A percentile compares a stretch with the other conserved stretches of the same genome.
Evolutionary conservation across 2,888 invertebrate species (phyloP).

Genomic region (Drosophila niveifrons): DNA sequence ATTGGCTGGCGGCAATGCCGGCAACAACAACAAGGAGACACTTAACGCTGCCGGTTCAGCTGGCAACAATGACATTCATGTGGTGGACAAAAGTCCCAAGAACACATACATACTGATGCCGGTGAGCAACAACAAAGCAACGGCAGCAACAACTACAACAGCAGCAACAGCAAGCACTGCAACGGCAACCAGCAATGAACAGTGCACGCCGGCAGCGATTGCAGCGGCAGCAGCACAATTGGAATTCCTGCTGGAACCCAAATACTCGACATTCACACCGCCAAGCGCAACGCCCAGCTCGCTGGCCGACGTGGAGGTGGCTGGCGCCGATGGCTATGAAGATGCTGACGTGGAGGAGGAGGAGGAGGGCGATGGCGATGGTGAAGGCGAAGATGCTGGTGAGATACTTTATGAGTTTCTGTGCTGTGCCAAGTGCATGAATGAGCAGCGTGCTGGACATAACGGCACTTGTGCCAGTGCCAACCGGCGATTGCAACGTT

Average conservation of each 20-base stretch:
- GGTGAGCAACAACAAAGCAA: constrained; percentile 63
- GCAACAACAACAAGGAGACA: constrained; percentile 22
- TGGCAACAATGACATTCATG: constrained; percentile 8
- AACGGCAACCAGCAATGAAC: constrained; percentile 1
- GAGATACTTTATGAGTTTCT: constrained; percentile 85
- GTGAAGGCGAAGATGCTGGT: not conserved
- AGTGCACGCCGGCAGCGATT: constrained; percentile 52
- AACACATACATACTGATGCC: constrained; percentile 84
- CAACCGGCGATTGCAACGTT: constrained; percentile 70
- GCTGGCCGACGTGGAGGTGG: constrained; percentile 25
- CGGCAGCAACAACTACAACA: not conserved
- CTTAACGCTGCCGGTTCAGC: not conserved
- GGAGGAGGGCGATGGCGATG: not conserved
- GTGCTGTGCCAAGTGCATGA: constrained; percentile 86
- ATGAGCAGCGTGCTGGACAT: constrained; percentile 70
- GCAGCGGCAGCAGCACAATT: constrained; percentile 62
- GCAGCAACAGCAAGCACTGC: constrained; percentile 48
- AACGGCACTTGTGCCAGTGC: constrained; percentile 47
- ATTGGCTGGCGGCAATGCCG: constrained; percentile 58
- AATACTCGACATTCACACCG: constrained; percentile 78
- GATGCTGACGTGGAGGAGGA: not conserved
- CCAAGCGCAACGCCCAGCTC: constrained; percentile 41
- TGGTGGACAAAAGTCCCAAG: constrained; percentile 56
- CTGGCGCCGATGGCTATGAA: not conserved
- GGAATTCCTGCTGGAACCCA: constrained; percentile 80